Evolutionary conservation across 2,888 invertebrate species (phyloP).

Genomic region (Amiota communis): DNA sequence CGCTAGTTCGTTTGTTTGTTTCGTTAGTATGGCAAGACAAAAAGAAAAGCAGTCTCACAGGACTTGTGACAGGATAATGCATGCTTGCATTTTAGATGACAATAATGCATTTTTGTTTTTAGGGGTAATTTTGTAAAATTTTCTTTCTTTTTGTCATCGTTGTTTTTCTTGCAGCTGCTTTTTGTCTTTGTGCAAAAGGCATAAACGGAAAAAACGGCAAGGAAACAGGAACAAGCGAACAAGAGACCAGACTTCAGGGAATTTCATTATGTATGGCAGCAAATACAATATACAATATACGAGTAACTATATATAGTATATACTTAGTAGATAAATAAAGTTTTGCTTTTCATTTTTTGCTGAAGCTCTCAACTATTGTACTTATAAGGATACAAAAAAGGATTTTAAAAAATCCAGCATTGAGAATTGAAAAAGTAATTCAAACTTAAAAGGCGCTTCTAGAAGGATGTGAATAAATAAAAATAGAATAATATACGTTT

Average conservation of each 20-base stretch:
- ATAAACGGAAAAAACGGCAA: neutral
- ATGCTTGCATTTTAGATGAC: constrained; percentile 72
- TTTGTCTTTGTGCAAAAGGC: constrained; percentile 23
- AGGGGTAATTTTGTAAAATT: constrained; percentile 67
- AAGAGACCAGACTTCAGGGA: constrained; percentile 51
- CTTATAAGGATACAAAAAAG: constrained; percentile 51
- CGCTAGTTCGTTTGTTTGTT: neutral
- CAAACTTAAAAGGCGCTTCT: neutral
- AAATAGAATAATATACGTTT: too few species aligned
- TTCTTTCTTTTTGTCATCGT: constrained; percentile 46
- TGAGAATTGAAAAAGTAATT: constrained; percentile 32
- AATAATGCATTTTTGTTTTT: constrained; percentile 71
- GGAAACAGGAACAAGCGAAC: neutral
- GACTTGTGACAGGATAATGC: constrained; percentile 72
- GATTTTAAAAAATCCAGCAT: constrained; percentile 35
- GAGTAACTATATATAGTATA: too few species aligned
- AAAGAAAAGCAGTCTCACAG: constrained; percentile 64
- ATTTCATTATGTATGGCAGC: constrained; percentile 56
- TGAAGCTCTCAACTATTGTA: neutral
- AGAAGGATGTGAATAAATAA: too few species aligned
- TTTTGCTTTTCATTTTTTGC: constrained; percentile 42
- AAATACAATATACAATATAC: constrained; percentile 27
- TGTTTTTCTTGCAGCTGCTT: constrained; percentile 10
- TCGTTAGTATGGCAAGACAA: constrained; percentile 32
- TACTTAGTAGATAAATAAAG: too few species aligned